Evolutionary conservation across 1,140 invertebrate genomes (phyloP).

Genomic region (Aphelinus certus): DNA sequence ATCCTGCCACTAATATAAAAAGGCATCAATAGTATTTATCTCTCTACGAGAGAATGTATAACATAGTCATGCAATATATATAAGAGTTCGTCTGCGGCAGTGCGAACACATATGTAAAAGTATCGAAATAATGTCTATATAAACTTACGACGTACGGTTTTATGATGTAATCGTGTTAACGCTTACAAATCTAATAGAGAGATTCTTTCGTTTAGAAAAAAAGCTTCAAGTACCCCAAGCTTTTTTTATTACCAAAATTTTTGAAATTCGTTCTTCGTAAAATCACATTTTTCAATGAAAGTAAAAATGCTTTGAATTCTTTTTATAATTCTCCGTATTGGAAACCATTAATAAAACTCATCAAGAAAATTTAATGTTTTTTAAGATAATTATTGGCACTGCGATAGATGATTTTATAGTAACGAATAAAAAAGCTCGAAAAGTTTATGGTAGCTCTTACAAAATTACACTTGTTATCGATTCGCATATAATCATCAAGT

Average conservation of each 20-base stretch:
- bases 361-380: too few relatives aligned
- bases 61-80: neutral
- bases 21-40: conserved; percentile 12
- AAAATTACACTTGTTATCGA: neutral
- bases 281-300: too few relatives aligned
- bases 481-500: neutral
- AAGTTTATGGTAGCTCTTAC: neutral
- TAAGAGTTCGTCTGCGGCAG: neutral
- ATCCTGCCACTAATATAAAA: neutral
- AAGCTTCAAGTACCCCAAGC: conserved; percentile 21
- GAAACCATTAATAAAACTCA: too few relatives aligned
- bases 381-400: too few relatives aligned
- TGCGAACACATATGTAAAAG: neutral
- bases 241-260: neutral
- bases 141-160: neutral
- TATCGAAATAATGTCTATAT: neutral
- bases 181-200: conserved; percentile 20
- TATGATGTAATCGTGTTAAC: neutral
- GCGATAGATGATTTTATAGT: conserved; percentile 2
- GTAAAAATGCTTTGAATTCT: too few relatives aligned
- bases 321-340: too few relatives aligned
- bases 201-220: conserved; percentile 6
- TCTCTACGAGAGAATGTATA: neutral
- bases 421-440: conserved; percentile 19
- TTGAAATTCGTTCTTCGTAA: too few relatives aligned